Base-by-base conservation (phyloP, 2,888 invertebrate genomes). In the Poecilobothrus nobilitatus region DNA sequence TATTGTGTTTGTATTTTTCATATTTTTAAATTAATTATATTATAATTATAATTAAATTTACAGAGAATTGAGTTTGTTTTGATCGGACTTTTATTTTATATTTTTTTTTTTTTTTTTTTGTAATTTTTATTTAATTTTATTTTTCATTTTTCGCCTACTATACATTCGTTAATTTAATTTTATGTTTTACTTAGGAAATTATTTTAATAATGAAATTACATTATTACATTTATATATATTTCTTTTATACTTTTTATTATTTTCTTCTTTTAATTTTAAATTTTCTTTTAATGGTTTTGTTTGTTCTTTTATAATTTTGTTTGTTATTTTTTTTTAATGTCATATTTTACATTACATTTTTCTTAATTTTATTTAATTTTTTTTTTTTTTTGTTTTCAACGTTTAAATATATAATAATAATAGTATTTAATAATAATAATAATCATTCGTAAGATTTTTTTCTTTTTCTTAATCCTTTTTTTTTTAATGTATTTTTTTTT, bases 131-230 rank as follows among this genome's bases (percentile, higher is more conserved):
- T 53, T 53, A 53, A 27, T 27, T 53, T 53, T 37, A 27, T 27
- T 53, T 53, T 37, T 53, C 53, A 53, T 53, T 27, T 27, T 53
- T 53, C 53, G 53, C 53, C 53, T 53, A 53, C 53, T 53, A 53
- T 53, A 53, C 53, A 53, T 3, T 53, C 53, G 53, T 53, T 53
- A 53, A 53, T 18, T 12, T n/a, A n/a, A n/a, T n/a, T n/a, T n/a
- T n/a, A n/a, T n/a, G n/a, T 27, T 12, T 53, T 53, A 53, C 53
- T 53, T 53, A 53, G 53, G 53, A 53, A 53, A 27, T 27, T 27
- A 27, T 2, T 27, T 27, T 9, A 53, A 53, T 53, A 53, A 53
- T 53, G 53, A 53, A 8, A 53, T 53, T 53, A 53, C 53, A 53
- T 53, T 53, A 37, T 37, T 37, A 37, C 37, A 37, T 37, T 27